phyloP scores from a whole-genome alignment of 2,113 vertebrate genomes.

The Eira barbara region DNA sequence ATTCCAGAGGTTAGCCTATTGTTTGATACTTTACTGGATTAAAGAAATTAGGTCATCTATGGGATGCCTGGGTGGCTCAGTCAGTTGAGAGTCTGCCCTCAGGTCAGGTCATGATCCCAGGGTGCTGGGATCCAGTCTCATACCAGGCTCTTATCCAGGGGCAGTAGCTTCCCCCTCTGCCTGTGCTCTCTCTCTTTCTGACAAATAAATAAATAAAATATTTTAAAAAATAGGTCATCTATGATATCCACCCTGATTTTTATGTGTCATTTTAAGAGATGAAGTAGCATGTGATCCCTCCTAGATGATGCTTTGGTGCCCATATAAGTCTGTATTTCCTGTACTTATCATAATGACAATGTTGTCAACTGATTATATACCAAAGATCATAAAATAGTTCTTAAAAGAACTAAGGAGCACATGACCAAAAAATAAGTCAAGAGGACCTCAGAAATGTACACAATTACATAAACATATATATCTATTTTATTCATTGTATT shows the following conservation, averaged over 20 bases:
- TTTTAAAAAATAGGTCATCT: not conserved
- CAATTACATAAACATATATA: not conserved
- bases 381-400: not conserved
- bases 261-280: not conserved
- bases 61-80: not conserved
- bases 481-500: not conserved
- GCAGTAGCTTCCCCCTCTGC: too few relatives aligned
- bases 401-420: not conserved
- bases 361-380: not conserved
- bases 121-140: not conserved
- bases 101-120: not conserved
- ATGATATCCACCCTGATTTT: not conserved
- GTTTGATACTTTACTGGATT: not conserved
- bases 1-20: not conserved
- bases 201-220: too few relatives aligned
- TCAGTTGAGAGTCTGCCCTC: not conserved
- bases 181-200: too few relatives aligned
- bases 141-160: not conserved
- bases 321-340: not conserved
- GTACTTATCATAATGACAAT: not conserved
- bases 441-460: not conserved
- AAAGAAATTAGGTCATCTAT: not conserved
- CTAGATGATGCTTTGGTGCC: not conserved
- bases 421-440: not conserved
- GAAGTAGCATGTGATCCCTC: not conserved